Conservation (phyloP, 2,888 invertebrate species). For the Hymenopus coronatus region DNA sequence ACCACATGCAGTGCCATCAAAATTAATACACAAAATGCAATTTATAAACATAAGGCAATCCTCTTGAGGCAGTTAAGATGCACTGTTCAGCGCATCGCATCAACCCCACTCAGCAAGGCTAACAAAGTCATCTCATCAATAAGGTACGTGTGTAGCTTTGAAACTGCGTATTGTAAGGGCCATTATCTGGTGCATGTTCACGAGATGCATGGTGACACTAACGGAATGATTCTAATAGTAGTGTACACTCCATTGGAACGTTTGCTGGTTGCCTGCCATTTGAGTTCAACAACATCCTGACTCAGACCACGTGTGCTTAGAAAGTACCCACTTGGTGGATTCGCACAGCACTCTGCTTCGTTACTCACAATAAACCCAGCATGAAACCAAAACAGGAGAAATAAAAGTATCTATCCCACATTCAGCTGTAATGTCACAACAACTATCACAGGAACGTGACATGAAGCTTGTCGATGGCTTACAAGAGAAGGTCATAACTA, state of each 20-base stretch:
- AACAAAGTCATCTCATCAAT: background rate
- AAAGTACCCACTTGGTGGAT: background rate
- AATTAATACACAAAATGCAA: too few species aligned
- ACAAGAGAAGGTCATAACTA: too few species aligned
- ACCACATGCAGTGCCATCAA: too few species aligned
- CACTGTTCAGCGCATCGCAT: background rate
- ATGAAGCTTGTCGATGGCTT: too few species aligned
- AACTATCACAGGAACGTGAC: too few species aligned
- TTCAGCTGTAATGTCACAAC: too few species aligned
- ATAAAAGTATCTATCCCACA: background rate
- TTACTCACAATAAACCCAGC: background rate
- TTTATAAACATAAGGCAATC: too few species aligned
- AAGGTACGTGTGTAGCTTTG: background rate
- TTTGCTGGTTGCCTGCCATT: background rate
- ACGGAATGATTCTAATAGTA: background rate
- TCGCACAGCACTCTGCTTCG: too few species aligned
- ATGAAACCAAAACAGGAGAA: background rate
- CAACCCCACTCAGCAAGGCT: background rate
- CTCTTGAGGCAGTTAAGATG: background rate
- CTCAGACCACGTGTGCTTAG: background rate
- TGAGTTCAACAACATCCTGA: background rate
- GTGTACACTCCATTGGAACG: background rate
- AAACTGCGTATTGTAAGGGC: background rate
- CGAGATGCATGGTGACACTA: background rate
- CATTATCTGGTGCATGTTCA: background rate